Base-by-base conservation (phyloP, 2,113 vertebrate species). In the Elgaria multicarinata region DNA sequence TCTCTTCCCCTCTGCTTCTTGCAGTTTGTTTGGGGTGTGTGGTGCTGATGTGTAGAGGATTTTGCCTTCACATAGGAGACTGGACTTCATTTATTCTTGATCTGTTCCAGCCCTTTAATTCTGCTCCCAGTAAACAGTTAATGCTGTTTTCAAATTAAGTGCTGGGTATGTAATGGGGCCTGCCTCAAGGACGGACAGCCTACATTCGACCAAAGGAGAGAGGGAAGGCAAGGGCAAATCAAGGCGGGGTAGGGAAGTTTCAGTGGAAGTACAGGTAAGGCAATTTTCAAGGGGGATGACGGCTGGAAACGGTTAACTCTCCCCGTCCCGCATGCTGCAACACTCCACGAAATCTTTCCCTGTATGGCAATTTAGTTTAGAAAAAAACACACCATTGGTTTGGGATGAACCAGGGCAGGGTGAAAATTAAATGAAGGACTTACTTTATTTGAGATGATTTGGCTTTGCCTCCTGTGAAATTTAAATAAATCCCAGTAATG, bases 171-270 rank as follows among this genome's bases (percentile, higher is more conserved):
- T 3, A n/a, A 8, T 80, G 33, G 33, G 22, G 10, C 22, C 4
- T 39, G 10, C 33, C 31, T n/a, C 53, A 53, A 53, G 26, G 55
- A 33, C 10, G 14, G 78, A n/a, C 24, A 20, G n/a, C n/a, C 4
- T 64, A 10, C 8, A 14, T 46, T 20, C 50, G 28, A 22, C 36
- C 4, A 9, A 10, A 55, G 16, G 14, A 12, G 0, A 71, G 55
- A 46, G 28, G 39, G 16, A 9, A 5, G 74, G 42, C 20, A 39
- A 3, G 31, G 31, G 22, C 79, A n/a, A 14, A 0, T 24, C 66
- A 24, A 0, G 1, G 6, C 4, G 12, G 44, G 26, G 5, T 22
- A 5, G n/a, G 9, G 31, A 14, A 3, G 2, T 2, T 33, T 46
- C 16, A 0, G 1, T 8, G 81, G 74, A 42, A 1, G 44, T 16